Conservation (phyloP, 2,888 invertebrate species). For the Morpho deidamia region DNA sequence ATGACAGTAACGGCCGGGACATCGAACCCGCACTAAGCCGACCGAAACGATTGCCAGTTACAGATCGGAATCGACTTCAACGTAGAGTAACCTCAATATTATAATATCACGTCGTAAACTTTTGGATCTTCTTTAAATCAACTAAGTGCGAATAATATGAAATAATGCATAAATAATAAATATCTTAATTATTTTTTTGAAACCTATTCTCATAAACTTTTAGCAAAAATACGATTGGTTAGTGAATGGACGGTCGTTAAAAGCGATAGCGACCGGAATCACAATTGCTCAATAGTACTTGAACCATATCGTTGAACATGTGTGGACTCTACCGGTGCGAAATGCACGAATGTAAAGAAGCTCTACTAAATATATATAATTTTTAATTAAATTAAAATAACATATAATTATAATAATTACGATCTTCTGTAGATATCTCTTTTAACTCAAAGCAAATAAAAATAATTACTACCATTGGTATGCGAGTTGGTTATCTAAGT, state of each 20-base stretch:
- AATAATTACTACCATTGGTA: too few species aligned
- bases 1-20: conserved; percentile 29
- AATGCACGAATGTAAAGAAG: conserved; percentile 21
- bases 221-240: too few species aligned
- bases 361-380: conserved; percentile 35
- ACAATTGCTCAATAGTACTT: conserved; percentile 2
- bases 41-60: conserved; percentile 8
- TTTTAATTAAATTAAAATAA: too few species aligned
- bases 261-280: not conserved
- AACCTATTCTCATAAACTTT: not conserved
- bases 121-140: too few species aligned
- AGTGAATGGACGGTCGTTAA: not conserved
- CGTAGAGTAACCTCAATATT: not conserved
- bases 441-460: too few species aligned
- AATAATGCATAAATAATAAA: not conserved
- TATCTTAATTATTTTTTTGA: not conserved
- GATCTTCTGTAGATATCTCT: too few species aligned
- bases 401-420: too few species aligned
- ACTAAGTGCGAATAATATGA: too few species aligned
- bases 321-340: conserved; percentile 37
- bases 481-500: too few species aligned
- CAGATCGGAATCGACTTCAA: not conserved
- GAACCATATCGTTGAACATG: conserved; percentile 27
- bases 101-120: not conserved
- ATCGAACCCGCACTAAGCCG: conserved; percentile 37